phyloP scores from a whole-genome alignment of 2,113 vertebrate genomes.

The Pungitius pungitius region DNA sequence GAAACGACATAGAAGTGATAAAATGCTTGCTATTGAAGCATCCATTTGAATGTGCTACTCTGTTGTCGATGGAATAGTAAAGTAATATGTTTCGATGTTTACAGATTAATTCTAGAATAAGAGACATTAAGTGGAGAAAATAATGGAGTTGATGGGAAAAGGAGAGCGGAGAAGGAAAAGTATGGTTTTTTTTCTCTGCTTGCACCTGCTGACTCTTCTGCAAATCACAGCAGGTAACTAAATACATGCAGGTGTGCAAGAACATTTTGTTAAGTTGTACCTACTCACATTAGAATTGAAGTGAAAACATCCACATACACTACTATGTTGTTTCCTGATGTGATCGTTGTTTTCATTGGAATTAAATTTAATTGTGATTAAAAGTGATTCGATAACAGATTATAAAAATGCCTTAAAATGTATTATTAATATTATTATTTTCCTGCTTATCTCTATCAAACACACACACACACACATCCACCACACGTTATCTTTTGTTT shows the following conservation, averaged over 20 bases:
- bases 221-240: slow-evolving; percentile 52
- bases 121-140: background rate
- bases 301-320: background rate
- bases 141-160: slow-evolving; percentile 2
- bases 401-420: background rate
- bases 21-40: background rate
- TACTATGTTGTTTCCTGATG: background rate
- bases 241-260: background rate
- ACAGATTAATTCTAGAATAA: slow-evolving; percentile 37
- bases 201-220: slow-evolving; percentile 56
- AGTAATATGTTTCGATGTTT: background rate
- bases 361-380: too few species aligned
- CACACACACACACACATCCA: background rate
- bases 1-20: background rate
- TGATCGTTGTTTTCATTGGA: background rate
- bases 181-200: background rate
- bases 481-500: background rate
- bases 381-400: background rate
- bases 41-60: background rate
- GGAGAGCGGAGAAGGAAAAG: slow-evolving; percentile 21
- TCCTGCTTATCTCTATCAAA: background rate
- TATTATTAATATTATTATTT: background rate
- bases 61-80: background rate
- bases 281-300: background rate
- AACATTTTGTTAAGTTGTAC: too few species aligned